These are phyloP conservation scores for Colius striatus DNA, from an alignment of 2,113 vertebrate species.

Conservation along the genomic window DNA sequence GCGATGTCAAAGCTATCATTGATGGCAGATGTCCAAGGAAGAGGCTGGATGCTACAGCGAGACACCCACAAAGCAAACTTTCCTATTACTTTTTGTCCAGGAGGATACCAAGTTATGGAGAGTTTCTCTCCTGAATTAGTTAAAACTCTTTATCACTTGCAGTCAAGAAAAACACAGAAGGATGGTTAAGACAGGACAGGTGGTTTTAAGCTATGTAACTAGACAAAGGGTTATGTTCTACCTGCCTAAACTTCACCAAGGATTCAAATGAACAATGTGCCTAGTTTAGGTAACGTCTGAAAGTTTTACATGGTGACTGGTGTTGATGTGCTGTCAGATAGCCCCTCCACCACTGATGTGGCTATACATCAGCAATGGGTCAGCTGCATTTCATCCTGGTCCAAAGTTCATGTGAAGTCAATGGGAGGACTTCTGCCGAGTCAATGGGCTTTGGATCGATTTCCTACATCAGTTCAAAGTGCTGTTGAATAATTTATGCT, in stretches of 20 bases:
- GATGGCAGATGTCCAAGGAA: neutral
- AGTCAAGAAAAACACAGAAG: neutral
- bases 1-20: neutral
- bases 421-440: neutral
- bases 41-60: neutral
- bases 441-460: slow-evolving; percentile 27
- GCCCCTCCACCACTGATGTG: neutral
- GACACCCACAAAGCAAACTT: neutral
- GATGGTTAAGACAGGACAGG: neutral
- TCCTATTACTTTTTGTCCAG: neutral
- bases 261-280: fast-evolving
- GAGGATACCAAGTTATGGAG: neutral
- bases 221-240: neutral
- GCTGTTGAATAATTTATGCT: slow-evolving; percentile 43
- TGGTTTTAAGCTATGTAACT: neutral
- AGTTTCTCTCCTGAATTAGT: neutral
- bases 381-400: neutral
- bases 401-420: neutral
- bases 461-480: slow-evolving; percentile 16
- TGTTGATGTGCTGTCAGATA: neutral
- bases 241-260: neutral
- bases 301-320: neutral
- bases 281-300: neutral
- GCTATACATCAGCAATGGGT: neutral
- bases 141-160: neutral